Evolutionary conservation across 1,140 invertebrate species (phyloP).

Genomic region (Achroia grisella): DNA sequence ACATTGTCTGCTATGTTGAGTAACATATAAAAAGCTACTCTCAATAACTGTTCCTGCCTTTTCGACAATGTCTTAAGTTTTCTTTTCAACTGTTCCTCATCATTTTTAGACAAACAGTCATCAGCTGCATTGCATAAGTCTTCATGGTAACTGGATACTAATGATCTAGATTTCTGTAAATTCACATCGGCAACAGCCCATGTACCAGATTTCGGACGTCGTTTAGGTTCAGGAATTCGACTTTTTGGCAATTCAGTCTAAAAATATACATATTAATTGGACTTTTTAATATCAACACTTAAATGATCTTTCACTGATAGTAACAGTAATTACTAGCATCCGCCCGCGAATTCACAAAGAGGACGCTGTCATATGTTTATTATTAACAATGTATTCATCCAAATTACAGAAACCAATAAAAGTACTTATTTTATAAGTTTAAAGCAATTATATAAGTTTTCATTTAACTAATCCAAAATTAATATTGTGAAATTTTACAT

Average conservation of each 20-base stretch:
- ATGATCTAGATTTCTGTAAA: slow-evolving; percentile 71
- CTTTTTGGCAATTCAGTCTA: slow-evolving; percentile 78
- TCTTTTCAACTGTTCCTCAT: slow-evolving; percentile 87
- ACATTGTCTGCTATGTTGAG: slow-evolving; percentile 97
- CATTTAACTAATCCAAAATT: no score
- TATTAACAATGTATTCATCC: no score
- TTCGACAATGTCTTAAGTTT: slow-evolving; percentile 87
- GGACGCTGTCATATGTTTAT: no score
- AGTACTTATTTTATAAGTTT: no score
- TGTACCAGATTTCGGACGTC: slow-evolving; percentile 79
- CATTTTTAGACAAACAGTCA: slow-evolving; percentile 76
- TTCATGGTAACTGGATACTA: slow-evolving; percentile 79
- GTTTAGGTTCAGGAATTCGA: slow-evolving; percentile 79
- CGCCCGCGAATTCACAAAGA: no score
- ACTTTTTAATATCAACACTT: no score
- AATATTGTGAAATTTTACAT: no score
- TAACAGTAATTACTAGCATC: no score
- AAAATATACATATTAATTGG: neutral
- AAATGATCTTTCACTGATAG: no score
- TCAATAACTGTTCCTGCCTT: slow-evolving; percentile 93
- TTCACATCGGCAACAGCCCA: slow-evolving; percentile 74
- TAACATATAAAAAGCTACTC: slow-evolving; percentile 92
- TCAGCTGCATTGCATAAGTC: slow-evolving; percentile 75
- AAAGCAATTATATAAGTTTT: no score
- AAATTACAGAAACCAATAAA: no score